These are phyloP conservation scores for Drosophila austrosaltans DNA, from an alignment of 2,888 invertebrate species.

Conservation along the genomic window DNA sequence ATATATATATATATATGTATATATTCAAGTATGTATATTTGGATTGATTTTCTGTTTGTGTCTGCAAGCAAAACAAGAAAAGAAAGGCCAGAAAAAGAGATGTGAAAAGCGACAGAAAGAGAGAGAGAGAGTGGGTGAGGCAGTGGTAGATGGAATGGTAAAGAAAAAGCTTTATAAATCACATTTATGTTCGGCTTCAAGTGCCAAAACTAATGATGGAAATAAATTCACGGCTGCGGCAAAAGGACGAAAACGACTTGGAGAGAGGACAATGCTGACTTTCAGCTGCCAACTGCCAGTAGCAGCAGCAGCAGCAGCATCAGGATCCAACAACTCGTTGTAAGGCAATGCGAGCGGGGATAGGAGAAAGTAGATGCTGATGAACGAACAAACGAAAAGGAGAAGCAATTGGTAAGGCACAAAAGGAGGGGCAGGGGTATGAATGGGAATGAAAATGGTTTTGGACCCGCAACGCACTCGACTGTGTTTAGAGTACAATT, in stretches of 20 bases:
- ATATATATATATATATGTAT: constrained; percentile 16
- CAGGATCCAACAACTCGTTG: constrained; percentile 1
- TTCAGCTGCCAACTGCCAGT: constrained; percentile 57
- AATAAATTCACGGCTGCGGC: constrained; percentile 76
- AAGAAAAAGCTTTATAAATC: constrained; percentile 64
- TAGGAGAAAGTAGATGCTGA: constrained; percentile 33
- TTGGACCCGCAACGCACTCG: constrained; percentile 51
- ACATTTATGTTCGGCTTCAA: constrained; percentile 73
- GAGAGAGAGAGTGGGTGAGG: constrained; percentile 6
- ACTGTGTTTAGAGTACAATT: constrained; percentile 38
- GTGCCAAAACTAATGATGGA: constrained; percentile 81
- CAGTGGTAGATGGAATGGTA: constrained; percentile 19
- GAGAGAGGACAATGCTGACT: constrained; percentile 61
- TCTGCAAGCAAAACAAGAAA: constrained; percentile 10
- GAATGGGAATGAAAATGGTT: constrained; percentile 24
- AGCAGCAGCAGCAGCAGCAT: constrained; percentile 40
- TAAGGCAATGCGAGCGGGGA: constrained; percentile 16
- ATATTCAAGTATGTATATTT: constrained; percentile 23
- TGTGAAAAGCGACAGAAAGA: background rate
- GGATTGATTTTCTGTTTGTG: constrained; percentile 54
- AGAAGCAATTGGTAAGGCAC: background rate
- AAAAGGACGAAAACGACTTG: constrained; percentile 37
- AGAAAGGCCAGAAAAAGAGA: constrained; percentile 2
- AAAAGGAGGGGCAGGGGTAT: background rate
- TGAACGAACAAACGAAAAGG: constrained; percentile 4